These are phyloP conservation scores for Diarsia brunnea DNA, from an alignment of 2,888 invertebrate genomes.

Conservation along the genomic window DNA sequence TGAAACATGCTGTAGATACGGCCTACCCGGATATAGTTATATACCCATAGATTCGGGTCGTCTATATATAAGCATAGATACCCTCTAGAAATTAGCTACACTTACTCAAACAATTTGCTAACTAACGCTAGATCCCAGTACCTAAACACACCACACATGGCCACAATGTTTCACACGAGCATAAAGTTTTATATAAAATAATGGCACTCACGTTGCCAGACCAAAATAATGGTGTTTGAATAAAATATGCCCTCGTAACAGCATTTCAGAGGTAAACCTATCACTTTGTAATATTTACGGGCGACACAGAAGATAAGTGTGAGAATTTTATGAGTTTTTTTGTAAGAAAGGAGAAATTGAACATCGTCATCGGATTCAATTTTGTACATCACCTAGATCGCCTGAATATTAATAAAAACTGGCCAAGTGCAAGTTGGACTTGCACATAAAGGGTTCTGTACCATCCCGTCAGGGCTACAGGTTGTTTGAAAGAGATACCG, in stretches of 20 bases:
- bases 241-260: conserved; percentile 55
- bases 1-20: background rate
- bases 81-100: background rate
- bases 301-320: conserved; percentile 1
- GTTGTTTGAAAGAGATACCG: too few species aligned
- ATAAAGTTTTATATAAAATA: conserved; percentile 51
- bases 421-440: too few species aligned
- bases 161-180: conserved; percentile 33
- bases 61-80: conserved; percentile 6
- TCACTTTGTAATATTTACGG: conserved; percentile 54
- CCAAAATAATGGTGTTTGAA: conserved; percentile 51
- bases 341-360: background rate
- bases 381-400: too few species aligned
- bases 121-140: background rate
- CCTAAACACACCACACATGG: conserved; percentile 13
- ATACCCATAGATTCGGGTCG: background rate
- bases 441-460: too few species aligned
- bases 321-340: background rate
- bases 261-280: conserved; percentile 40
- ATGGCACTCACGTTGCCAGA: conserved; percentile 27
- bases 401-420: too few species aligned
- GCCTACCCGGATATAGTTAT: background rate
- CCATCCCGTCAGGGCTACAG: too few species aligned
- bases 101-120: background rate
- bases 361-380: too few species aligned